A percentile compares a stretch with the other conserved stretches of the same genome.
Conservation (phyloP, 2,113 vertebrate genomes). For the Burhinus bistriatus region DNA sequence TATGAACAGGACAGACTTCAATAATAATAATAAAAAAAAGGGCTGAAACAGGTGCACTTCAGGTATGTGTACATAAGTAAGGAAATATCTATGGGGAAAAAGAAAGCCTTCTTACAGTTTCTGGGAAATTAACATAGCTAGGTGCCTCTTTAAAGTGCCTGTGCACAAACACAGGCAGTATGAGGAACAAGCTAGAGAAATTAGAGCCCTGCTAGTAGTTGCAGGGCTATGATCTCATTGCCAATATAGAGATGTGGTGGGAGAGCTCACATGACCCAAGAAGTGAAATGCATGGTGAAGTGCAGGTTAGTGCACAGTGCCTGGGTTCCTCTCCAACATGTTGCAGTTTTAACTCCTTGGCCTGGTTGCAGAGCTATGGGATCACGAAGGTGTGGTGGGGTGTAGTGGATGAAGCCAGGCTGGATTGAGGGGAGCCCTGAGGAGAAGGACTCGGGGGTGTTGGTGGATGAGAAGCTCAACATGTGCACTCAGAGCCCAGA, state of each 20-base stretch:
- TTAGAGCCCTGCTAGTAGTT: background rate
- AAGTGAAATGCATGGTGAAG: background rate
- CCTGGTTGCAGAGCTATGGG: background rate
- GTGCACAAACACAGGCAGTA: background rate
- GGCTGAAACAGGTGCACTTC: background rate
- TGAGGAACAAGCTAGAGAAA: background rate
- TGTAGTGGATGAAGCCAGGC: background rate
- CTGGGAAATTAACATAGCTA: background rate
- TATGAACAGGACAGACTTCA: background rate
- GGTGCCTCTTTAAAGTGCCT: background rate
- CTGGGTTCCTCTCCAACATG: background rate
- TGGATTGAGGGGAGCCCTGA: background rate
- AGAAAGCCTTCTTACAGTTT: background rate
- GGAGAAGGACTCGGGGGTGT: background rate
- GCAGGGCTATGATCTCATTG: background rate
- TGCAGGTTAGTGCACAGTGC: background rate
- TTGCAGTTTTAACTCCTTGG: background rate
- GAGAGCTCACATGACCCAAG: background rate
- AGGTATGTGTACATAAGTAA: background rate
- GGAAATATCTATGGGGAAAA: background rate
- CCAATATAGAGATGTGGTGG: background rate
- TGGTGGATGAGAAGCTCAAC: background rate
- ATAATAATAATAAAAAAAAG: background rate
- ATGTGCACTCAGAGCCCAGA: background rate
- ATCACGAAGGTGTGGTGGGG: fast-evolving